Conservation (phyloP, 2,888 invertebrate species). For the Trachelus tabidus region DNA sequence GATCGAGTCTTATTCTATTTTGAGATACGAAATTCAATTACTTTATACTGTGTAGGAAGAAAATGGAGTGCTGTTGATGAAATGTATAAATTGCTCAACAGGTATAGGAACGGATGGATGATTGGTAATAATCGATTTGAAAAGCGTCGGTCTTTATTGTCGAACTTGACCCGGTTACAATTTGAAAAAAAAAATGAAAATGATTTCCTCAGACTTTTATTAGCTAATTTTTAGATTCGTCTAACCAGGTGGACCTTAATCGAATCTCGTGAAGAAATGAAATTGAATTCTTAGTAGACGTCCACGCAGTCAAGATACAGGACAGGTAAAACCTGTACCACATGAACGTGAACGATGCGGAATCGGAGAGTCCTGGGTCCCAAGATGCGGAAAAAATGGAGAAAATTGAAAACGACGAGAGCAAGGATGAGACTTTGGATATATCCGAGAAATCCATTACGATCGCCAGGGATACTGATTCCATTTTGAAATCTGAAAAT, state of each 20-base stretch:
- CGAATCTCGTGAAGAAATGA: not conserved
- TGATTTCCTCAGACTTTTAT: not conserved
- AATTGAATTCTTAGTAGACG: not conserved
- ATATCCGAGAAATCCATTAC: not conserved
- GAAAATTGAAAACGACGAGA: constrained; percentile 26
- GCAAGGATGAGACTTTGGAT: constrained; percentile 4
- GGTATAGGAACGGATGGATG: not conserved
- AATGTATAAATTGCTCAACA: not conserved
- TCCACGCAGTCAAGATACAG: not conserved
- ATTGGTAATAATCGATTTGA: not conserved
- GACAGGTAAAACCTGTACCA: constrained; percentile 27
- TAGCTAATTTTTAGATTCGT: not conserved
- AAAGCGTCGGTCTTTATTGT: not conserved
- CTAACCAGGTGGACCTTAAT: not conserved
- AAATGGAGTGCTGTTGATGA: not conserved
- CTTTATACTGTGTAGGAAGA: not conserved
- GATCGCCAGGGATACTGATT: not conserved
- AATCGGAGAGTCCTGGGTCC: constrained; percentile 28
- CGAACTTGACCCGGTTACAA: not conserved
- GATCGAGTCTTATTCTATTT: not conserved
- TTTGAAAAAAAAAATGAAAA: not conserved
- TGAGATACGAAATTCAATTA: not conserved
- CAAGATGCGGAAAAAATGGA: constrained; percentile 29
- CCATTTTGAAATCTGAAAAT: not conserved
- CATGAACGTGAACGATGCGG: constrained; percentile 49